phyloP scores from a whole-genome alignment of 2,797 vertebrate species.

The Sebastes cheni region DNA sequence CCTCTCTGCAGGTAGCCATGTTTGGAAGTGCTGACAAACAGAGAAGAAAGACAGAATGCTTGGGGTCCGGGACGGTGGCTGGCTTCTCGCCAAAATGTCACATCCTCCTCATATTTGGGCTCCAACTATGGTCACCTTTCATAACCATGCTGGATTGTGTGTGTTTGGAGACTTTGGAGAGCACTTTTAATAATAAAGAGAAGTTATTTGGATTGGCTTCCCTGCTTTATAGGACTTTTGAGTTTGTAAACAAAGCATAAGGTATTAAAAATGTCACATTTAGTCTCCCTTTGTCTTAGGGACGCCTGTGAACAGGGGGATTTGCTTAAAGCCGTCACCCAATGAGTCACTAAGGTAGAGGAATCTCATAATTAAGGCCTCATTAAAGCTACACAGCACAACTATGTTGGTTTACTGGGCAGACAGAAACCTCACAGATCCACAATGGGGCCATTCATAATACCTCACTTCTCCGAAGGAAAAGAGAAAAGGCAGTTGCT shows the following conservation, averaged over 20 bases:
- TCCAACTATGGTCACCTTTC: slow-evolving; percentile 61
- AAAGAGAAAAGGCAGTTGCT: slow-evolving; percentile 75
- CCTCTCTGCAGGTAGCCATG: slow-evolving; percentile 82
- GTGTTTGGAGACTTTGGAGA: neutral
- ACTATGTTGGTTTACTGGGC: slow-evolving; percentile 76
- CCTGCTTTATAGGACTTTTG: neutral
- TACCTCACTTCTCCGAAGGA: slow-evolving; percentile 67
- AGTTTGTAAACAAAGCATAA: neutral
- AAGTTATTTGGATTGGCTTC: neutral
- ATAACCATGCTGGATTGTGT: slow-evolving; percentile 3
- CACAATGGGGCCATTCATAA: slow-evolving; percentile 85
- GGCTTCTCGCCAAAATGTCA: slow-evolving; percentile 58
- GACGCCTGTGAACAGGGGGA: slow-evolving; percentile 27
- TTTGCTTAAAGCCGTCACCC: slow-evolving; percentile 66
- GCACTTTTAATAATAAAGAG: neutral
- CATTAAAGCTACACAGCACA: slow-evolving; percentile 74
- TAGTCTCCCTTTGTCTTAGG: slow-evolving; percentile 12
- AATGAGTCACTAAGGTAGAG: slow-evolving; percentile 70
- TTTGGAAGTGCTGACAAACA: slow-evolving; percentile 87
- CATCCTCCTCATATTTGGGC: slow-evolving; percentile 45
- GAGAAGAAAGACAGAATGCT: slow-evolving; percentile 76
- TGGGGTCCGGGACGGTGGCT: slow-evolving; percentile 46
- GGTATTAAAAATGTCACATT: neutral
- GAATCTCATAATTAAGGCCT: slow-evolving; percentile 82
- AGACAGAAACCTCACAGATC: slow-evolving; percentile 72